phyloP scores from a whole-genome alignment of 2,888 invertebrate species.

The Bellardia pandia region DNA sequence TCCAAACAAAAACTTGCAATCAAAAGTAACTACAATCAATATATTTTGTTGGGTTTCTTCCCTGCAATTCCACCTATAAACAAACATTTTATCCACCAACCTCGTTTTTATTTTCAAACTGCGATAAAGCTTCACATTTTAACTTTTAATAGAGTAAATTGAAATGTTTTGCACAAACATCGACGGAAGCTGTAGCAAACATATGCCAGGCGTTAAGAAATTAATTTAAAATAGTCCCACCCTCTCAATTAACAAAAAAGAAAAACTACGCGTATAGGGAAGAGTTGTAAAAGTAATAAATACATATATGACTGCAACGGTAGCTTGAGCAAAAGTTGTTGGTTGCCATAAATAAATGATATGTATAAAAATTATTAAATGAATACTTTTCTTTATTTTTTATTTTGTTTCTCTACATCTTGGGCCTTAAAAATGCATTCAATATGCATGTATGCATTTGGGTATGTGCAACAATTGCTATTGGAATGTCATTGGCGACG shows the following conservation, averaged over 20 bases:
- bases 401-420: neutral
- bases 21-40: too few species aligned
- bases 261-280: neutral
- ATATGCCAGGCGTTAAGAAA: slow-evolving; percentile 34
- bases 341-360: slow-evolving; percentile 42
- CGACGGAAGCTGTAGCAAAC: neutral
- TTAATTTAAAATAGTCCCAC: slow-evolving; percentile 34
- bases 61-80: neutral
- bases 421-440: neutral
- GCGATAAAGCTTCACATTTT: neutral
- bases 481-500: slow-evolving; percentile 51
- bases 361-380: slow-evolving; percentile 45
- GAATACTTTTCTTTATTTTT: slow-evolving; percentile 10
- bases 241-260: neutral
- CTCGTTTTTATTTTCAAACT: neutral
- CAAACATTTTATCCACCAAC: neutral
- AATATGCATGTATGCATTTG: slow-evolving; percentile 7
- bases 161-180: neutral
- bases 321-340: neutral
- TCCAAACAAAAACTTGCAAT: too few species aligned
- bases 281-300: neutral
- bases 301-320: slow-evolving; percentile 1
- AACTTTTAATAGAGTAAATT: neutral
- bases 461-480: slow-evolving; percentile 29
- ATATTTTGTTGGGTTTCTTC: too few species aligned